phyloP scores from a whole-genome alignment of 2,888 invertebrate genomes.

The Phortica magna region DNA sequence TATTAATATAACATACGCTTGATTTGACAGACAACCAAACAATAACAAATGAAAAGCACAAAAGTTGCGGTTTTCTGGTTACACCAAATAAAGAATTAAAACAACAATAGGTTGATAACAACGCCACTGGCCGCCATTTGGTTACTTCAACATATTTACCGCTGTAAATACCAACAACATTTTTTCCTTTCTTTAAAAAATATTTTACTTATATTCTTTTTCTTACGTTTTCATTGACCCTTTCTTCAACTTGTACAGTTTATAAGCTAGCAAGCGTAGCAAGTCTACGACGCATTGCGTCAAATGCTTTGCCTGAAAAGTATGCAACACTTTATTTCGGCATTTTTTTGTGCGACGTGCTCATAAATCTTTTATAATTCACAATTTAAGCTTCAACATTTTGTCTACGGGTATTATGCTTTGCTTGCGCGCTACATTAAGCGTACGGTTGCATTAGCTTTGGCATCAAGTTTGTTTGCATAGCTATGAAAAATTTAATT shows the following conservation, averaged over 20 bases:
- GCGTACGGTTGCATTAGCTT: no score
- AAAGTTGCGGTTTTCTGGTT: conserved; percentile 25
- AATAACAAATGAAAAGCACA: background rate
- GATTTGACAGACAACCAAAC: background rate
- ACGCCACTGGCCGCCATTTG: background rate
- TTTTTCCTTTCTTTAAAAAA: no score
- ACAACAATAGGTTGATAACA: background rate
- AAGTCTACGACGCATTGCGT: no score
- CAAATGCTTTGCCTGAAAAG: background rate
- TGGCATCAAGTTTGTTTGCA: no score
- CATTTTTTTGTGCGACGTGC: background rate
- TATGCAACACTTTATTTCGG: background rate
- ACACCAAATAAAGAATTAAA: background rate
- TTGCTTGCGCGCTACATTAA: background rate
- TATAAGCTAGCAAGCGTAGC: no score
- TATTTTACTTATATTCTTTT: no score
- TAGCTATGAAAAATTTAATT: no score
- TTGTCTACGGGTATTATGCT: background rate
- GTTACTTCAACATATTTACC: no score
- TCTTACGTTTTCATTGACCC: no score
- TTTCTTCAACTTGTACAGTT: no score
- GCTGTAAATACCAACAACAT: no score
- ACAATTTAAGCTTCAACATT: background rate
- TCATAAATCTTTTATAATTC: background rate
- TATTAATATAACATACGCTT: background rate